Base-by-base conservation (phyloP, 2,888 invertebrate species). In the Kryphioiulus occultus region DNA sequence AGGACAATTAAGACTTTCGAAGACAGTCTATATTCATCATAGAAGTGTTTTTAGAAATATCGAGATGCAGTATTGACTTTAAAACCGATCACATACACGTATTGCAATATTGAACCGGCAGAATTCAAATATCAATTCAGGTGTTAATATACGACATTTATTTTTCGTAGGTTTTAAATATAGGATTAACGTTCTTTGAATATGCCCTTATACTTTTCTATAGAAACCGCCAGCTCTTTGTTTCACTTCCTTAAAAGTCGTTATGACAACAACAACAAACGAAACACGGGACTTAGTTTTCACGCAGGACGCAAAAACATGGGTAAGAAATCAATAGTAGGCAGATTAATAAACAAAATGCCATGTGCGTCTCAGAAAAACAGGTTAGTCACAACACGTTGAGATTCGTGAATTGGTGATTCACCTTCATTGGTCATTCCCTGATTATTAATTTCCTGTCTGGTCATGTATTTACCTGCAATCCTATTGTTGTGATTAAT, bases 261-360 rank as follows among this genome's bases (percentile, higher is more conserved):
- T 78, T 78, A 78, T 78, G 78, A 78, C 78, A 30, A 78, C 78
- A 78, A 78, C 30, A 30, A 78, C 26, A 30, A 68, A 78, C 78
- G 26, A 78, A 78, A 3, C 15, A 30, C 2, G 15, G 12, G 78
- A 78, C 26, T 30, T 30, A 9, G 39, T 68, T n/a, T 26, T 22
- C 10, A 15, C 78, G 26, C 26, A 30, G 30, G 30, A 10, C 0
- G n/a, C 53, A 17, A 30, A 30, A 78, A 78, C 30, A 78, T 9
- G 30, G 12, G 26, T 78, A 22, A 59, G 26, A 78, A 30, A 78
- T 78, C 78, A 17, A 78, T 78, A 30, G 0, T 78, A 78, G 1
- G 17, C 78, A 78, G 12, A 78, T 78, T 0, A 78, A 78, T 30
- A 26, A 53, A 7, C 7, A 78, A 26, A 30, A 30, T 78, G 26